phyloP scores from a whole-genome alignment of 2,113 vertebrate species.

The Fregetta grallaria region DNA sequence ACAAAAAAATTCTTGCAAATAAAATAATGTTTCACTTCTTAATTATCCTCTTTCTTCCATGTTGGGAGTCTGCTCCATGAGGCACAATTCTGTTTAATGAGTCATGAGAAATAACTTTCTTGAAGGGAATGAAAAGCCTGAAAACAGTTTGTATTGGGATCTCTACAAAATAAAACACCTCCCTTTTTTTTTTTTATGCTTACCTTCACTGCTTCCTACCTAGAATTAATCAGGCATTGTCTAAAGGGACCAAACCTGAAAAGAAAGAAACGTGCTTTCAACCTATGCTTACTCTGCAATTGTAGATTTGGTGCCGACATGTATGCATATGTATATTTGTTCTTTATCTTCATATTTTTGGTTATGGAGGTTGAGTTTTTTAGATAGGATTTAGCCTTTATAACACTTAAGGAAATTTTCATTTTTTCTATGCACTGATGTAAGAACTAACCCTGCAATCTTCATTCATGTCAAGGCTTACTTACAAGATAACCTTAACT shows the following conservation, averaged over 20 bases:
- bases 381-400: background rate
- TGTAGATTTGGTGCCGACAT: background rate
- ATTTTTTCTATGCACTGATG: background rate
- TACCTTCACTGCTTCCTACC: conserved; percentile 88
- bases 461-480: background rate
- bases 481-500: background rate
- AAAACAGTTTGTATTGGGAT: background rate
- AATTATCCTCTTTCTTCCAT: background rate
- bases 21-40: background rate
- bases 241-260: conserved; percentile 83
- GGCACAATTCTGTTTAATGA: background rate
- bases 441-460: background rate
- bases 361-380: background rate
- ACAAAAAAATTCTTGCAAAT: background rate
- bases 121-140: background rate
- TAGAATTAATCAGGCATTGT: conserved; percentile 81
- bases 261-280: conserved; percentile 20
- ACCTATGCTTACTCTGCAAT: background rate
- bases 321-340: background rate
- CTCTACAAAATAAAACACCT: background rate
- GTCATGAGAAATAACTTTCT: background rate
- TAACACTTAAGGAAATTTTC: background rate
- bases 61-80: background rate
- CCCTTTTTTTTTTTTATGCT: background rate
- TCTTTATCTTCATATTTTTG: background rate